Conservation (phyloP, 1,140 invertebrate genomes). For the Heliconius eleuchia region DNA sequence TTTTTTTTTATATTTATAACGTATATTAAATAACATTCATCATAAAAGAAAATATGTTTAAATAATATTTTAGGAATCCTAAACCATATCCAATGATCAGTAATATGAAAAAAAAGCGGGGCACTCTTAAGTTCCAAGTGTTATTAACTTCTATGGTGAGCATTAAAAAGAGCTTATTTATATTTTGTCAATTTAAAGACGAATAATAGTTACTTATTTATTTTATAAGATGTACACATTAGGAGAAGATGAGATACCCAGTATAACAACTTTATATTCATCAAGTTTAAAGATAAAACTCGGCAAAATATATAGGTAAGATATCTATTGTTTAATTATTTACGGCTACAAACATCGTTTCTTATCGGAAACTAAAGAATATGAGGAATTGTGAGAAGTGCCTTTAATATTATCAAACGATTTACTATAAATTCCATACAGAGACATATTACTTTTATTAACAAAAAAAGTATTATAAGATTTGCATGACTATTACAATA, state of each 20-base stretch:
- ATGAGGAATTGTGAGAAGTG: no score
- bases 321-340: neutral
- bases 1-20: no score
- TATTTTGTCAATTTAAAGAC: neutral
- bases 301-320: conserved; percentile 78
- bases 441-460: no score
- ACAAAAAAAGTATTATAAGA: no score
- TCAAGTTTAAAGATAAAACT: conserved; percentile 79
- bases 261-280: conserved; percentile 82
- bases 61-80: conserved; percentile 51
- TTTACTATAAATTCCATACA: no score
- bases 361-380: no score
- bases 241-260: conserved; percentile 84
- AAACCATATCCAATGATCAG: conserved; percentile 67
- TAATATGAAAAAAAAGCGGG: conserved; percentile 80
- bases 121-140: conserved; percentile 81
- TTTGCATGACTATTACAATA: no score
- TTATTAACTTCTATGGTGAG: conserved; percentile 80
- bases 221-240: conserved; percentile 82
- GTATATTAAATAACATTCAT: no score
- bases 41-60: neutral
- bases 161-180: neutral
- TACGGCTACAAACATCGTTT: neutral
- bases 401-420: no score
- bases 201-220: neutral